Evolutionary conservation across 2,888 invertebrate species (phyloP), one percentile per base, ranked within the genome.

Genomic region (Thysanoteuthis rhombus): DNA sequence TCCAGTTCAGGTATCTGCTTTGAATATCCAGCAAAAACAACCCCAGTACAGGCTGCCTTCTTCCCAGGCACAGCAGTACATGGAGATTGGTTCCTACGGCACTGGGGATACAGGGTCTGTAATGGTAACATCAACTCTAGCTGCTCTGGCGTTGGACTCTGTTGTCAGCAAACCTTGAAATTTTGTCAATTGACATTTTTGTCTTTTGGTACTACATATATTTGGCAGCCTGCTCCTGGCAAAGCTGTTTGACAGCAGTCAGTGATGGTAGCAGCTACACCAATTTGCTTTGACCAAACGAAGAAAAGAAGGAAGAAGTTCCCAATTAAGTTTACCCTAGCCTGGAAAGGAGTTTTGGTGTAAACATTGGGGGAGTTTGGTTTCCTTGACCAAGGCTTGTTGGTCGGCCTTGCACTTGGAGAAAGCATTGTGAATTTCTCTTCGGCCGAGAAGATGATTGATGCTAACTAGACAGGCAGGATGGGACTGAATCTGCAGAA

Each of bases 81-180:
- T 92, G 92, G 92, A 92, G 45, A 92, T 92, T 40, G 4, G 92
- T 92, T 22, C 92, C n/a, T n/a, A 40, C 32, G n/a, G 36, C 45
- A 45, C 45, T 92, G 92, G 40, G 16, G 42, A 92, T 28, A 32
- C 92, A 40, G 8, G 42, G 36, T n/a, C 92, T 16, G 45, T 36
- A 22, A 45, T 40, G 40, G 40, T 45, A 45, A 19, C 92, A 92
- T 45, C 92, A 16, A 92, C 45, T 45, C 32, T 92, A 12, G 22
- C 92, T 25, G 92, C 42, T 92, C 40, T 92, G 19, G 40, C 40
- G 45, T 45, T 45, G 45, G 92, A 92, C 45, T 92, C 92, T 45
- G n/a, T 36, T n/a, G 45, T 92, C 92, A 92, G 92, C 92, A 92
- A 92, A 40, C 42, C 92, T 92, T 92, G 92, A 92, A 40, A 42